These are phyloP conservation scores for Sepiola atlantica DNA, from an alignment of 2,888 invertebrate species.

Conservation along the genomic window DNA sequence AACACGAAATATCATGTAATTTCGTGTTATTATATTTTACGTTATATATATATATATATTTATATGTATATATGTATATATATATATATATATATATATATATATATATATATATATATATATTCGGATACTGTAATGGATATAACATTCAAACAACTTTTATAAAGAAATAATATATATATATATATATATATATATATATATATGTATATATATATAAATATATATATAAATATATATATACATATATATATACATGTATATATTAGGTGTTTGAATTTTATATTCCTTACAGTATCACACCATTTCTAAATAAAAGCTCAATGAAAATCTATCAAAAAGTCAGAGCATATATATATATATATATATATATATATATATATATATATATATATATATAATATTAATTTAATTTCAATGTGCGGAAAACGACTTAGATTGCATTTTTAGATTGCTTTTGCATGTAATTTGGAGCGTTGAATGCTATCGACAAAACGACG, in stretches of 20 bases:
- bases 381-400: not conserved
- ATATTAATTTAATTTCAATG: not conserved
- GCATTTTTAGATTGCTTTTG: not conserved
- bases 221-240: not conserved
- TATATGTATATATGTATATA: no score
- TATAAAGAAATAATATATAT: no score
- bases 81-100: no score
- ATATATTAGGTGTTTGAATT: no score
- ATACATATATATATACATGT: no score
- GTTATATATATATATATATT: no score
- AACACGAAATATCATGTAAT: no score
- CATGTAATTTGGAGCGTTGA: not conserved
- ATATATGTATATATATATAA: not conserved
- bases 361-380: not conserved
- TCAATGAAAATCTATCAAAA: not conserved
- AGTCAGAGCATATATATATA: not conserved
- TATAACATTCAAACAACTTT: no score
- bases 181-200: not conserved
- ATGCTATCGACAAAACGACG: not conserved
- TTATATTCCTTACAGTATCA: not conserved
- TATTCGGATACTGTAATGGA: no score
- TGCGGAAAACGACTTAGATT: not conserved
- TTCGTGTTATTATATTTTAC: no score
- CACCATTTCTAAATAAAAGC: not conserved
- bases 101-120: no score